Base-by-base conservation (phyloP, 2,888 invertebrate genomes). In the Platerodrilus igneus region DNA sequence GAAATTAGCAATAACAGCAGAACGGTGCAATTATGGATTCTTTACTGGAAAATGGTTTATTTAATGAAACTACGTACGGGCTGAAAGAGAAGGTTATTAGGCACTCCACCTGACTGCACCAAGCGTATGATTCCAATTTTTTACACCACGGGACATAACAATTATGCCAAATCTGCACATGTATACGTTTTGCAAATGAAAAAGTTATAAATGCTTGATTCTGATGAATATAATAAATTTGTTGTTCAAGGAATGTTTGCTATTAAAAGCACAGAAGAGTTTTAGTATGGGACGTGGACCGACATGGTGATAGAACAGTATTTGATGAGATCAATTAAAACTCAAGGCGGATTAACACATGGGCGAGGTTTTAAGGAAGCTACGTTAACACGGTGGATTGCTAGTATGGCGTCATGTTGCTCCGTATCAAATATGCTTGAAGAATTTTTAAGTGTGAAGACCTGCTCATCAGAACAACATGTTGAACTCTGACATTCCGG, bases 221-320 rank as follows among this genome's bases (percentile, higher is more conserved):
- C 33, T 7, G 16, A 9, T 16, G 16, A 23, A 16, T 33, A 33
- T 23, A 11, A 33, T 11, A 33, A 23, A n/a, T 23, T 33, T 33
- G 21, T 23, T 23, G 8, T 7, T n/a, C 4, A 33, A 23, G 25
- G 33, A 15, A 3, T 33, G 11, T 33, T 33, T 33, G 18, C 33
- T 4, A 23, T 23, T 2, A 13, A 18, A 14, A 22, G 32, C 13
- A 21, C 32, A 11, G 21, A 30, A 10, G 13, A 37, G 3, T 31
- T 37, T 17, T 37, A 22, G 21, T 37, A 19, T 10, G 37, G 37
- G 2, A 37, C 31, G 4, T 38, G 31, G 18, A 32, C 23, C 9
- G 38, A 37, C 17, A 36, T 36, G 36, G 9, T 20, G 2, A 36
- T 36, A n/a, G n/a, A n/a, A n/a, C n/a, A n/a, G n/a, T n/a, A 15